Conservation (phyloP, 2,797 vertebrate species). For the Pipistrellus kuhlii region DNA sequence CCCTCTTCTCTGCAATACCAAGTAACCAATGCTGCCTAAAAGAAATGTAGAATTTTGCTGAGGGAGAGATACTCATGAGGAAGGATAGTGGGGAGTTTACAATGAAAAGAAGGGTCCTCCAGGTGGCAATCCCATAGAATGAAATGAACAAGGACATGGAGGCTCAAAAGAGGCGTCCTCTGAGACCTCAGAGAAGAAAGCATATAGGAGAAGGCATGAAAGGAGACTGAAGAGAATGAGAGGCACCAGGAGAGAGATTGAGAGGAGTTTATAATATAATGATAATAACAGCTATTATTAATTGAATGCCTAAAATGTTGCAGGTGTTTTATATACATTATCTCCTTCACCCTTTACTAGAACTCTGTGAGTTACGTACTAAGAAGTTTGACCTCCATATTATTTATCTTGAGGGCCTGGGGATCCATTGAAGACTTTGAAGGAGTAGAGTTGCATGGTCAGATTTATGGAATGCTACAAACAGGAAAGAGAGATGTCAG, state of each 20-base stretch:
- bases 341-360: constrained; percentile 12
- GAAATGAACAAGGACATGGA: neutral
- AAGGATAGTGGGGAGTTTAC: neutral
- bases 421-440: neutral
- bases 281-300: constrained; percentile 6
- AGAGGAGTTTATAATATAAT: neutral
- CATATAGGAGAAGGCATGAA: neutral
- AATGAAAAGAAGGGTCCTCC: neutral
- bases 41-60: neutral
- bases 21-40: neutral
- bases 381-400: constrained; percentile 35
- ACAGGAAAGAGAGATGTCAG: neutral
- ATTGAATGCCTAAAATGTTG: constrained; percentile 28
- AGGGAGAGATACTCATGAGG: neutral
- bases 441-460: neutral
- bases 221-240: constrained; percentile 19
- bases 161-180: neutral
- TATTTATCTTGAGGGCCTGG: constrained; percentile 6
- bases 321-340: neutral
- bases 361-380: neutral
- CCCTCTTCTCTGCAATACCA: neutral
- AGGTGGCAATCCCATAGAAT: neutral
- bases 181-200: neutral
- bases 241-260: neutral
- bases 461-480: neutral